Evolutionary conservation across 2,888 invertebrate species (phyloP).

Genomic region (Zhuqinia jingwanae): DNA sequence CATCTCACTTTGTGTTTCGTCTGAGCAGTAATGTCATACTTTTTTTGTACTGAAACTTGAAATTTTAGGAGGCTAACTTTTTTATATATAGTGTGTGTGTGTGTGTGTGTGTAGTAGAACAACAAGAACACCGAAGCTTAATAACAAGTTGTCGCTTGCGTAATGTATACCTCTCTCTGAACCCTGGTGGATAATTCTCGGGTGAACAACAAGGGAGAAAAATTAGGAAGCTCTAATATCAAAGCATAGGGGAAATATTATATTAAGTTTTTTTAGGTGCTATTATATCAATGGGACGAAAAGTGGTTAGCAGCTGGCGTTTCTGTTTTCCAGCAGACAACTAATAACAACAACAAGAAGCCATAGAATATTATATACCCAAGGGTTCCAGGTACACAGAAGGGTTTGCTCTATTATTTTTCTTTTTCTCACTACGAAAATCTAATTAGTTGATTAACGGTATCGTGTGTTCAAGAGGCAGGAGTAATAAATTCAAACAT

Average conservation of each 20-base stretch:
- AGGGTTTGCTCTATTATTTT: constrained; percentile 3
- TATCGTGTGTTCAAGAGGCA: constrained; percentile 39
- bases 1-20: too few species aligned
- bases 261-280: too few species aligned
- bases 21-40: too few species aligned
- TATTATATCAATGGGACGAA: constrained; percentile 22
- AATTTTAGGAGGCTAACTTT: neutral
- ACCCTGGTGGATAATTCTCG: neutral
- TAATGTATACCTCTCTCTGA: neutral
- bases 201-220: neutral
- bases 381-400: neutral
- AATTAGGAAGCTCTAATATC: neutral
- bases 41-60: neutral
- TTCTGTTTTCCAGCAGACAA: constrained; percentile 43
- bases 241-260: neutral
- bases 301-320: constrained; percentile 58
- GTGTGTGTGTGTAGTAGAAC: too few species aligned
- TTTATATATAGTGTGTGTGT: constrained; percentile 20
- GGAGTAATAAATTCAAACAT: constrained; percentile 42
- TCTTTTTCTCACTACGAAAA: constrained; percentile 38
- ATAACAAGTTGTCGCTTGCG: neutral
- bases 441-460: constrained; percentile 67
- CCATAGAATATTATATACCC: neutral
- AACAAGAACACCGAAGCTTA: neutral
- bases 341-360: neutral